Conservation (phyloP, 1,140 invertebrate genomes). For the Eurytemora carolleeae region DNA sequence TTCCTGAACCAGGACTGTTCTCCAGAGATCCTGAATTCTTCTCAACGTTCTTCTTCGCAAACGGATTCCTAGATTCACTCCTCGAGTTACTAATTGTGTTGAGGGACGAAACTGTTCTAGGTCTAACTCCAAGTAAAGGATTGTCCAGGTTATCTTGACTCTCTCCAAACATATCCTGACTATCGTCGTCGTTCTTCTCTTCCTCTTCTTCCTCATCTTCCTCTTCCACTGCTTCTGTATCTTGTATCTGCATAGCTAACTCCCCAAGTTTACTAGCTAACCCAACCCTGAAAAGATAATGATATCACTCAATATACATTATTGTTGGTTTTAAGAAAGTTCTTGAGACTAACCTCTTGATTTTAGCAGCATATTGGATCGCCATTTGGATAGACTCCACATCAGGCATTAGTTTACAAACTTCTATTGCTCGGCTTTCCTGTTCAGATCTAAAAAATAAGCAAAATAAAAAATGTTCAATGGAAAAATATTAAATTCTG, state of each 20-base stretch:
- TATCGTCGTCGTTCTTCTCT: neutral
- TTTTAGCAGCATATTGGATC: constrained; percentile 59
- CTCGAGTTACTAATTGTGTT: no score
- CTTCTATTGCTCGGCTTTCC: constrained; percentile 62
- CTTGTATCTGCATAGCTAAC: neutral
- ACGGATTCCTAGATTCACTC: neutral
- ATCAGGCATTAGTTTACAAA: constrained; percentile 59
- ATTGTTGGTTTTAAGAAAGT: no score
- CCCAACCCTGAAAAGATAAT: no score
- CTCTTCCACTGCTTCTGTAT: neutral
- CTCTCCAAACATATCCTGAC: no score
- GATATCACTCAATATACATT: no score
- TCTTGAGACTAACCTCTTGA: constrained; percentile 38
- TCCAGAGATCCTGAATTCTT: neutral
- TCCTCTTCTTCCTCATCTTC: neutral
- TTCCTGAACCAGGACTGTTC: neutral
- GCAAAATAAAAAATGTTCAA: constrained; percentile 28
- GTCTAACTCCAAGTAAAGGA: no score
- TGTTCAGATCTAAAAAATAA: constrained; percentile 56
- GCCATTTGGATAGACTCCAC: constrained; percentile 54
- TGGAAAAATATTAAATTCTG: neutral
- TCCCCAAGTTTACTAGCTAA: neutral
- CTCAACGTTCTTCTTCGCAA: neutral
- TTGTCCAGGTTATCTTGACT: no score
- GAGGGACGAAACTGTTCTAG: no score